phyloP scores from a whole-genome alignment of 2,797 vertebrate species.

The Mus minutoides region DNA sequence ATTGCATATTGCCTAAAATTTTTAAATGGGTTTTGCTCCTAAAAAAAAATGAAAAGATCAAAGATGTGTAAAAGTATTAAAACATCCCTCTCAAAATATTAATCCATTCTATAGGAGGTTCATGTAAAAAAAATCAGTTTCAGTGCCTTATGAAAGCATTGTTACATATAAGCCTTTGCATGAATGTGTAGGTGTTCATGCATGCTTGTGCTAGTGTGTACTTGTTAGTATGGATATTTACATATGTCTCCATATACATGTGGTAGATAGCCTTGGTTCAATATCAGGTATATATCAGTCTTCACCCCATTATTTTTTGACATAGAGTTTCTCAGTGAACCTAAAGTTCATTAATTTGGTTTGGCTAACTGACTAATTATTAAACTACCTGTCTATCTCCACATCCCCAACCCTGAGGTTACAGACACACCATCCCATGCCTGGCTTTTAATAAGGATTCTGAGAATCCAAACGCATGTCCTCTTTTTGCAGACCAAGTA shows the following conservation, averaged over 20 bases:
- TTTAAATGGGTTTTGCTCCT: slow-evolving; percentile 26
- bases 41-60: slow-evolving; percentile 58
- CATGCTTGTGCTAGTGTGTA: not conserved
- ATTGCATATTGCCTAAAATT: slow-evolving; percentile 42
- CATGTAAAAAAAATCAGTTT: slow-evolving; percentile 8
- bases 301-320: not conserved
- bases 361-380: not conserved
- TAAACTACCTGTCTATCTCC: not conserved
- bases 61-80: not conserved
- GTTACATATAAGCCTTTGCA: not conserved
- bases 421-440: not conserved
- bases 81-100: slow-evolving; percentile 44
- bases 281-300: not conserved
- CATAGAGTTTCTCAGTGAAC: not conserved
- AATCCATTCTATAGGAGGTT: not conserved
- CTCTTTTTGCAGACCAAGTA: not conserved
- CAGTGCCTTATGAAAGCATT: not conserved
- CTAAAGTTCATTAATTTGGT: not conserved
- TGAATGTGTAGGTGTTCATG: not conserved
- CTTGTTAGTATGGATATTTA: too few relatives aligned
- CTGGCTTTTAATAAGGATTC: not conserved
- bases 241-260: not conserved
- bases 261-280: not conserved
- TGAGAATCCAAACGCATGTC: not conserved
- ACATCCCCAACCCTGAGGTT: not conserved